Percentiles rank a stretch among this genome's conserved stretches.
phyloP scores from a whole-genome alignment of 2,797 vertebrate genomes.

The Huso huso region DNA sequence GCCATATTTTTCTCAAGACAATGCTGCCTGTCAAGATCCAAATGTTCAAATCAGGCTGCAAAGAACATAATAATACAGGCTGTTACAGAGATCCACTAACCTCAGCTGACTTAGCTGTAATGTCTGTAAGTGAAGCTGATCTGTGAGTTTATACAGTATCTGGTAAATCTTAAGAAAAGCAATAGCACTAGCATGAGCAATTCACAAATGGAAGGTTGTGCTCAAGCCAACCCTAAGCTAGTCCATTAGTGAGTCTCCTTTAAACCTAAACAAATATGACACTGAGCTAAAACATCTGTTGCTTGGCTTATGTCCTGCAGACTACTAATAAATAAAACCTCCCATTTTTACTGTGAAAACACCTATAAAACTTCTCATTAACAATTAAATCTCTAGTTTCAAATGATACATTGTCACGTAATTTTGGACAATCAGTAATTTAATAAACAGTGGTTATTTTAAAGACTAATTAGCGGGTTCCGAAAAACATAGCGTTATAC shows the following conservation, averaged over 20 bases:
- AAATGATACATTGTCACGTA: constrained; percentile 17
- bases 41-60: too few relatives aligned
- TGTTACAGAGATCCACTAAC: too few relatives aligned
- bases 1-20: too few relatives aligned
- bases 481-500: too few relatives aligned
- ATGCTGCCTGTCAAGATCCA: too few relatives aligned
- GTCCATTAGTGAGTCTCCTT: constrained; percentile 25
- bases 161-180: constrained; percentile 18
- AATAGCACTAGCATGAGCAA: constrained; percentile 10
- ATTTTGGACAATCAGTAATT: constrained; percentile 1
- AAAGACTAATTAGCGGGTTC: too few relatives aligned
- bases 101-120: too few relatives aligned
- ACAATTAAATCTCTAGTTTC: constrained; percentile 19
- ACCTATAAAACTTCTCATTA: constrained; percentile 27
- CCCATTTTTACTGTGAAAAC: constrained; percentile 18
- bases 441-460: too few relatives aligned
- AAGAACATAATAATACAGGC: too few relatives aligned
- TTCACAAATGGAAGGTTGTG: constrained; percentile 13
- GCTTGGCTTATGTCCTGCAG: constrained; percentile 12
- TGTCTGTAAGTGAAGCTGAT: too few relatives aligned
- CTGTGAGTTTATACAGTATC: constrained; percentile 2
- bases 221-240: constrained; percentile 18
- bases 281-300: constrained; percentile 34
- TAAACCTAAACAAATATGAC: constrained; percentile 28
- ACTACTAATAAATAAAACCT: not conserved